These are phyloP conservation scores for Oscheius sp. DNA, from an alignment of 2,888 invertebrate species.

Conservation along the genomic window DNA sequence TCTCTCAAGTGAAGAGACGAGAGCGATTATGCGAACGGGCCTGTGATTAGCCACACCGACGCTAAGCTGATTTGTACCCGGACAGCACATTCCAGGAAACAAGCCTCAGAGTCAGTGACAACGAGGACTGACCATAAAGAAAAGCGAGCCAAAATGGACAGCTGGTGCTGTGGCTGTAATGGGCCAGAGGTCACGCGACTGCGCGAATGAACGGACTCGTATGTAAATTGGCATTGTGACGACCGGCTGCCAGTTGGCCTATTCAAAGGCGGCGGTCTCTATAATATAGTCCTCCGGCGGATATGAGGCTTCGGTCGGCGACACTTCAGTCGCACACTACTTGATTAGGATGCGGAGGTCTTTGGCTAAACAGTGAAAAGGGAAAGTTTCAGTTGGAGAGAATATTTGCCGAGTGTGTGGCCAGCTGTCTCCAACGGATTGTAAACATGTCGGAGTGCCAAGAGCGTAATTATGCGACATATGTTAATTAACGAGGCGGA, in stretches of 20 bases:
- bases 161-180: slow-evolving; percentile 12
- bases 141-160: background rate
- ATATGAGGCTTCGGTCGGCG: background rate
- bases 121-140: too few relatives aligned
- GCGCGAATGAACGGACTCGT: slow-evolving; percentile 16
- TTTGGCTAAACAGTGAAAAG: too few relatives aligned
- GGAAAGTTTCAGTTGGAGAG: background rate
- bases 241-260: background rate
- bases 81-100: background rate
- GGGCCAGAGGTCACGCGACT: slow-evolving; percentile 21
- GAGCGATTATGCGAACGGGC: background rate
- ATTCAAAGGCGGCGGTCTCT: background rate
- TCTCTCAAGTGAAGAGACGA: background rate
- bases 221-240: slow-evolving; percentile 22
- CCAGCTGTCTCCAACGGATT: slow-evolving; percentile 2
- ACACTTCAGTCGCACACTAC: background rate
- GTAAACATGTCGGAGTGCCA: slow-evolving; percentile 16
- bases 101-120: too few relatives aligned
- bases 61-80: background rate
- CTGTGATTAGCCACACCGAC: too few relatives aligned
- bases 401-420: background rate
- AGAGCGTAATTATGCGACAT: slow-evolving; percentile 3
- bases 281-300: background rate
- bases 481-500: slow-evolving; percentile 1
- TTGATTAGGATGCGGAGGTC: too few relatives aligned